Evolutionary conservation across 92 coral and sea anemone genomes (phyloP), one percentile per base, ranked within the genome.

Genomic region (Palythoa grandis): DNA sequence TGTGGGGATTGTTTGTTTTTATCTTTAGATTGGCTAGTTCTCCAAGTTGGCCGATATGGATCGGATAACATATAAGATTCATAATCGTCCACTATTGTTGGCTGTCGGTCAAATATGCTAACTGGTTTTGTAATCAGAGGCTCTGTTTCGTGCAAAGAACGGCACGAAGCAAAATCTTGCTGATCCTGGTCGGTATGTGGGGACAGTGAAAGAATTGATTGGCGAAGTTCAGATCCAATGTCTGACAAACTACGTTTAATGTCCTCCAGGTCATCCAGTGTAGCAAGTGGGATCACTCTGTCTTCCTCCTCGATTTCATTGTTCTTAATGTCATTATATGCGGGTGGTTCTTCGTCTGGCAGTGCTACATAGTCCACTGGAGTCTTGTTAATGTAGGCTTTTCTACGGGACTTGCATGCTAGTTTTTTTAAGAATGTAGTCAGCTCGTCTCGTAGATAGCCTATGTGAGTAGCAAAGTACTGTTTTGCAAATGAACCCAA

Each of bases 401-500:
- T 86, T 19, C 38, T 23, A 61, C 52, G 86, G 1, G 85, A 57
- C n/a, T 66, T 40, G 14, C 68, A 83, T 1, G 92, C 52, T 25
- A 90, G 69, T 75, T 90, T 91, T 69, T 90, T 87, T 56, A 89
- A 35, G 38, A 80, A 85, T 10, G 78, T 54, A 13, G 71, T 66
- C 11, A 84, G 7, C 69, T 87, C 94, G 19, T 79, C 50, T 38
- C 90, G 54, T 57, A 92, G 77, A 40, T 86, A 78, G 23, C 90
- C 78, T 24, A 88, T 88, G 70, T 84, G 91, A 24, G 84, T 76
- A 5, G 58, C 48, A 72, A 93, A 65, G 63, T 89, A 87, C 22
- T 65, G 52, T 22, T 89, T 68, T 24, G 90, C 83, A 83, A 93
- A 93, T 11, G 83, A 71, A 20, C 96, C 96, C 70, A 93, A 88